These are phyloP conservation scores for Ariolimax columbianus DNA, from an alignment of 2,888 invertebrate species.

Conservation along the genomic window DNA sequence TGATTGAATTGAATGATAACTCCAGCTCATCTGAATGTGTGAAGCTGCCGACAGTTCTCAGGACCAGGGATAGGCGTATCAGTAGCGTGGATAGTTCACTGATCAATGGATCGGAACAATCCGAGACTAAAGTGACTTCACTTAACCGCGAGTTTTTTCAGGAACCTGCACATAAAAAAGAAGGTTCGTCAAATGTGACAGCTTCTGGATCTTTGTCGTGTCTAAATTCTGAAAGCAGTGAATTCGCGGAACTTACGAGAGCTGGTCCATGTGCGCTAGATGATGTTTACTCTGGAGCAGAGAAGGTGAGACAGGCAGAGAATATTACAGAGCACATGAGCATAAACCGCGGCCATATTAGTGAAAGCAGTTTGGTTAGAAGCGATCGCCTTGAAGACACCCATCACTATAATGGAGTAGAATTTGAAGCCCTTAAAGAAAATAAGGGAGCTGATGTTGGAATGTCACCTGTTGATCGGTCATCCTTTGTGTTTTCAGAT, in stretches of 20 bases:
- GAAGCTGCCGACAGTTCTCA: background rate
- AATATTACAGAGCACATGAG: background rate
- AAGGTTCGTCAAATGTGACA: no score
- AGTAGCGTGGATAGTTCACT: background rate
- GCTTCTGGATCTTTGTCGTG: no score
- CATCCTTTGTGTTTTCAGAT: background rate
- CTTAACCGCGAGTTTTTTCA: background rate
- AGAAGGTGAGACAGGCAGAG: background rate
- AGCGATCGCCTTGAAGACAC: background rate
- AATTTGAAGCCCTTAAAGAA: background rate
- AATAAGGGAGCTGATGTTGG: background rate
- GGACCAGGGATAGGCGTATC: background rate
- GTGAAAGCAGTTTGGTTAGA: background rate
- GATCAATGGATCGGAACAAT: background rate
- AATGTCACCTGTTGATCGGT: background rate
- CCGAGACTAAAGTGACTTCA: background rate
- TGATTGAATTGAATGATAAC: background rate
- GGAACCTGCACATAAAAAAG: background rate
- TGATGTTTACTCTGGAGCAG: background rate
- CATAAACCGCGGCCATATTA: background rate
- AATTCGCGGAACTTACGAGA: no score
- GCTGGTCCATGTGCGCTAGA: background rate
- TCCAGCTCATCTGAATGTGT: background rate
- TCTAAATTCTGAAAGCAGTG: no score
- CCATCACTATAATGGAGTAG: background rate